Evolutionary conservation across 2,888 invertebrate species (phyloP).

Genomic region (Callinectes sapidus): DNA sequence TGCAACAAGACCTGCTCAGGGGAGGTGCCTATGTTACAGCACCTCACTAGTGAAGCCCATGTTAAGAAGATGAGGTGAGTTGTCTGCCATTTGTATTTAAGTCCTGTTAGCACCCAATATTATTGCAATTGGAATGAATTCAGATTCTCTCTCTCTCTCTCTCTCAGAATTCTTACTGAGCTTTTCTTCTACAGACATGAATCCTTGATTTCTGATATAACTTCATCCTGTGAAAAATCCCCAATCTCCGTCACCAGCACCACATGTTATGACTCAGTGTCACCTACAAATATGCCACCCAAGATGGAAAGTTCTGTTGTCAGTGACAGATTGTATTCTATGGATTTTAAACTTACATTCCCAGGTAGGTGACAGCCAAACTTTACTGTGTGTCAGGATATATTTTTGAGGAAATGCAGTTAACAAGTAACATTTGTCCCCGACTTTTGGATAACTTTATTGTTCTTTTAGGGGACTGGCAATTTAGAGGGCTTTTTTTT

Average conservation of each 20-base stretch:
- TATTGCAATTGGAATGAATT: no score
- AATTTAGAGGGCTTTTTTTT: no score
- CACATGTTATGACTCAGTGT: background rate
- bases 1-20: background rate
- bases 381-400: no score
- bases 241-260: background rate
- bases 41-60: background rate
- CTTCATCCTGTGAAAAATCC: background rate
- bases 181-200: background rate
- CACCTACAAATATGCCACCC: background rate
- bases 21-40: background rate
- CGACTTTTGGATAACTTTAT: no score
- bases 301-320: background rate
- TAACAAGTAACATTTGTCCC: no score
- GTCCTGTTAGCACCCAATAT: no score
- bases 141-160: background rate
- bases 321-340: background rate
- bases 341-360: background rate
- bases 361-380: no score
- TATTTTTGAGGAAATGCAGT: no score
- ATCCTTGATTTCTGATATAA: background rate
- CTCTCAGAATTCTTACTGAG: background rate
- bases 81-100: background rate
- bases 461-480: no score
- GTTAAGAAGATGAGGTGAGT: background rate